Evolutionary conservation across 2,113 vertebrate genomes (phyloP).

Genomic region (Lampris megalopsis): DNA sequence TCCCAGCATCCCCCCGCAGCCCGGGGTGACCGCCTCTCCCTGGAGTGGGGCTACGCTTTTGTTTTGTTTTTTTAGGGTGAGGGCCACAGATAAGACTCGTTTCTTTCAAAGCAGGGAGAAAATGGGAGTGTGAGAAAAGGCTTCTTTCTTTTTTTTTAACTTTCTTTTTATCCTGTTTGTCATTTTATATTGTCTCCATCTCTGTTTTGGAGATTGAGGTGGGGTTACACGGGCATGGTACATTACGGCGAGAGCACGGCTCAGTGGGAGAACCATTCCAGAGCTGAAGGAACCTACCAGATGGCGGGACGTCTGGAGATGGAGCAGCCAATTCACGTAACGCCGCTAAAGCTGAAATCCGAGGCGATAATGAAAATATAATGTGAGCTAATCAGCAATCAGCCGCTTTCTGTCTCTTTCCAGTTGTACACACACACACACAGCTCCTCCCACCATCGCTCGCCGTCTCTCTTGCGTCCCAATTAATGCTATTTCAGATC

Average conservation of each 20-base stretch:
- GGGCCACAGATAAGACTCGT: constrained; percentile 41
- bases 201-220: constrained; percentile 46
- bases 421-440: not conserved
- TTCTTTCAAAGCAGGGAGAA: constrained; percentile 47
- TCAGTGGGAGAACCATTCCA: constrained; percentile 37
- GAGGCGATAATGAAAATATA: constrained; percentile 40
- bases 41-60: constrained; percentile 45
- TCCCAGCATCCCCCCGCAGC: constrained; percentile 16
- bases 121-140: constrained; percentile 43
- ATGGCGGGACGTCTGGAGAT: constrained; percentile 39
- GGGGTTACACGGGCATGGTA: constrained; percentile 43
- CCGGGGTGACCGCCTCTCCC: constrained; percentile 15
- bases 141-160: not conserved
- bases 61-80: constrained; percentile 5
- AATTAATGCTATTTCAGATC: constrained; percentile 65
- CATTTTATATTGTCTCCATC: constrained; percentile 53
- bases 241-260: constrained; percentile 10
- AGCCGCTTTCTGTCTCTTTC: constrained; percentile 4
- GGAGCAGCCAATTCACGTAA: constrained; percentile 4
- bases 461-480: constrained; percentile 48
- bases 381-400: constrained; percentile 43
- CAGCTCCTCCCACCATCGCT: constrained; percentile 21
- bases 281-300: constrained; percentile 37
- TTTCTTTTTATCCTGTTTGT: constrained; percentile 41
- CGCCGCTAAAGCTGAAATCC: constrained; percentile 40